Evolutionary conservation across 2,113 vertebrate species (phyloP).

Genomic region (Gavia stellata): DNA sequence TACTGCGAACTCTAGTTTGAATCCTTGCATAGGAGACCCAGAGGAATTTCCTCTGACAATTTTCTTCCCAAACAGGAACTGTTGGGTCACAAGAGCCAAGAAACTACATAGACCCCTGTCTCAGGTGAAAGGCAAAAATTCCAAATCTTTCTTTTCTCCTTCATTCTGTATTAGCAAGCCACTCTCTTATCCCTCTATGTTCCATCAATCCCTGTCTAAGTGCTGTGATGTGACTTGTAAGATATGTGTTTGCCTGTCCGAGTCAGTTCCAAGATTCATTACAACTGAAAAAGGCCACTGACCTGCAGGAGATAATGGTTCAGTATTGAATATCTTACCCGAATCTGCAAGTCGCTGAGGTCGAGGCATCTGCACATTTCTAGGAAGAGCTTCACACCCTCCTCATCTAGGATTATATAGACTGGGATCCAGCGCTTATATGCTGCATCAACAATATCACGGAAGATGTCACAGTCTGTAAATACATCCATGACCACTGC

Average conservation of each 20-base stretch:
- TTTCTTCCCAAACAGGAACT: neutral
- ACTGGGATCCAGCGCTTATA: slow-evolving; percentile 81
- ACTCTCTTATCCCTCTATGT: neutral
- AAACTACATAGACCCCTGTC: neutral
- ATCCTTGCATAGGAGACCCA: neutral
- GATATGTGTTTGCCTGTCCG: neutral
- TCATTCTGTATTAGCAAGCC: neutral
- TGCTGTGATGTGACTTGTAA: neutral
- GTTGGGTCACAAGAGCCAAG: neutral
- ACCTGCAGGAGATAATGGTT: neutral
- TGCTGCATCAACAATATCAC: slow-evolving; percentile 87
- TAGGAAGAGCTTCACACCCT: slow-evolving; percentile 80
- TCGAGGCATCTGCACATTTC: slow-evolving; percentile 89
- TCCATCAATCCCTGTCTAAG: neutral
- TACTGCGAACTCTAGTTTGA: neutral
- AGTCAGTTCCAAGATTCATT: neutral
- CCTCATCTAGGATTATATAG: slow-evolving; percentile 86
- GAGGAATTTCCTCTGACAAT: neutral
- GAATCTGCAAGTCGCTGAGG: slow-evolving; percentile 76
- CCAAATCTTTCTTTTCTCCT: neutral
- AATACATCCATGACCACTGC: slow-evolving; percentile 94
- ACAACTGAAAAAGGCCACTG: neutral
- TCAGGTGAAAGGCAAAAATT: neutral
- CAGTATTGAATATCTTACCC: slow-evolving; percentile 67
- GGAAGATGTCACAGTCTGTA: slow-evolving; percentile 89